Conservation (phyloP, 2,888 invertebrate species). For the Zaprionus obscuricornis region DNA sequence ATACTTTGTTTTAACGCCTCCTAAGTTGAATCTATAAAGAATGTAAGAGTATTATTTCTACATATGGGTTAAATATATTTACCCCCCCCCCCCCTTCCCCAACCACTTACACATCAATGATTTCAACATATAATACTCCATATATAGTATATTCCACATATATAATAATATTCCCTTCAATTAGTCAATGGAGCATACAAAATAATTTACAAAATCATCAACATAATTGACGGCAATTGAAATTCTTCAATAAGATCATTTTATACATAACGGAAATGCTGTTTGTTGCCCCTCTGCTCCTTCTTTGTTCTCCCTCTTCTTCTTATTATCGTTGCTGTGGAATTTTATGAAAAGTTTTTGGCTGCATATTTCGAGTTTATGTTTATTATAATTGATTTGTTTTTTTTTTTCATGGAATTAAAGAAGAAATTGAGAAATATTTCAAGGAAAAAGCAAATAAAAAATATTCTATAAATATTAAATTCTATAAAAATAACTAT, state of each 20-base stretch:
- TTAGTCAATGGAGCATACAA: slow-evolving; percentile 44
- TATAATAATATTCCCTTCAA: slow-evolving; percentile 28
- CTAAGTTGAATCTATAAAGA: too few species aligned
- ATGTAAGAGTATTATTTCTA: too few species aligned
- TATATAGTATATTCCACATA: slow-evolving; percentile 1
- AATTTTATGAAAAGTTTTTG: slow-evolving; percentile 10
- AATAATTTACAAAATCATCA: slow-evolving; percentile 62
- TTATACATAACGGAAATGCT: slow-evolving; percentile 28
- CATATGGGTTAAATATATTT: too few species aligned
- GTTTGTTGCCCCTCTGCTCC: too few species aligned
- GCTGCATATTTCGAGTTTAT: not conserved
- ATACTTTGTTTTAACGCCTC: too few species aligned
- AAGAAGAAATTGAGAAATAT: slow-evolving; percentile 10
- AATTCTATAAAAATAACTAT: not conserved
- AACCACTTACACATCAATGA: too few species aligned
- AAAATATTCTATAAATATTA: not conserved
- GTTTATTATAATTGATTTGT: slow-evolving; percentile 53
- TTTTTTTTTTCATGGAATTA: slow-evolving; percentile 10
- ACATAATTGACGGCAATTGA: slow-evolving; percentile 74
- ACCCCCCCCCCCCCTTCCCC: too few species aligned
- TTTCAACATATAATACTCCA: too few species aligned
- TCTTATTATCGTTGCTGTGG: slow-evolving; percentile 1
- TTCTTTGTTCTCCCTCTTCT: too few species aligned
- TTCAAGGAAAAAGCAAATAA: too few species aligned
- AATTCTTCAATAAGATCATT: slow-evolving; percentile 62